Conservation (phyloP, 2,888 invertebrate genomes). For the Drosophila recens region DNA sequence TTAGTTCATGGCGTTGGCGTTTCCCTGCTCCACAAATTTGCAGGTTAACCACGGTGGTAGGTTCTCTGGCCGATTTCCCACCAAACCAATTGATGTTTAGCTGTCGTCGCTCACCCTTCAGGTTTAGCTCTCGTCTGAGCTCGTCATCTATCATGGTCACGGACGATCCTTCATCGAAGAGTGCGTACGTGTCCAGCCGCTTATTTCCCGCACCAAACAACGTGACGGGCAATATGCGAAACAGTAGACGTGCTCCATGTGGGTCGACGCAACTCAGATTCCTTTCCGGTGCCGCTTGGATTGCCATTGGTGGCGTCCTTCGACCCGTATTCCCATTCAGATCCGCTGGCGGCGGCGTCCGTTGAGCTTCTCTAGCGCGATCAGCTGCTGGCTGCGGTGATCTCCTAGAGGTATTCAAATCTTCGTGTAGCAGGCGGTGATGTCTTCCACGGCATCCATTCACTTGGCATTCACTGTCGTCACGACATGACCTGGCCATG, state of each 20-base stretch:
- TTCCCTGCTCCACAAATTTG: too few relatives aligned
- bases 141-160: too few relatives aligned
- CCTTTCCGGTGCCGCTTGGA: not conserved
- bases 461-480: not conserved
- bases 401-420: not conserved
- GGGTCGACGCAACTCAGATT: slow-evolving; percentile 17
- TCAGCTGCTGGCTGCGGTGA: not conserved
- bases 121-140: too few relatives aligned
- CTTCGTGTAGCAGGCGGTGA: not conserved
- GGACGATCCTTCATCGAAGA: too few relatives aligned
- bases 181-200: not conserved
- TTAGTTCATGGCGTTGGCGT: too few relatives aligned
- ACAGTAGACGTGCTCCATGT: slow-evolving; percentile 9
- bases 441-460: not conserved
- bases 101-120: too few relatives aligned
- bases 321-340: not conserved
- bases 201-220: slow-evolving; percentile 7
- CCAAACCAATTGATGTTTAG: too few relatives aligned
- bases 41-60: too few relatives aligned
- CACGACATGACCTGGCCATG: slow-evolving; percentile 1
- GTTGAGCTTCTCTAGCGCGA: not conserved
- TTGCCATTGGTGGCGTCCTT: not conserved
- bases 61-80: too few relatives aligned
- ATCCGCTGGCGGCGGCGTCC: not conserved
- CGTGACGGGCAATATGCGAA: slow-evolving; percentile 34